Percentiles rank a stretch among this genome's conserved stretches.
Evolutionary conservation across 2,797 vertebrate species (phyloP).

Genomic region (Monodelphis domestica): DNA sequence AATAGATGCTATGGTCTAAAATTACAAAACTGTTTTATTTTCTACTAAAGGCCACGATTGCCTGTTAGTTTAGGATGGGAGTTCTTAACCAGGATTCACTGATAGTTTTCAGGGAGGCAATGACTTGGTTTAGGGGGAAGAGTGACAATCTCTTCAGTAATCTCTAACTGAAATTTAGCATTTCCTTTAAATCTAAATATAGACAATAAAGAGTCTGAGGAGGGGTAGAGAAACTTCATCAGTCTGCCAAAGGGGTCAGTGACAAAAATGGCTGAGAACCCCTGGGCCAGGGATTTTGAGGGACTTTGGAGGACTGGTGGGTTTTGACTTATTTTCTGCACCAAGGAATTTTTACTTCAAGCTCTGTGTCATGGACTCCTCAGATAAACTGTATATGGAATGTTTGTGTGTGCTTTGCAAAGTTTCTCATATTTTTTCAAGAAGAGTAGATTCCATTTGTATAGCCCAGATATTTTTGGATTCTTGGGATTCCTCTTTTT

Average conservation of each 20-base stretch:
- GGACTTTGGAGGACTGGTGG: slow-evolving; percentile 78
- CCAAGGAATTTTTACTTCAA: slow-evolving; percentile 79
- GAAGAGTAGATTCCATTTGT: too few species aligned
- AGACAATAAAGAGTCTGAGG: background rate
- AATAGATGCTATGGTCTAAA: background rate
- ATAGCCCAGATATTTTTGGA: too few species aligned
- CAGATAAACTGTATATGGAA: slow-evolving; percentile 82
- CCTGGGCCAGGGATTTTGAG: background rate
- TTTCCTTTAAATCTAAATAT: background rate
- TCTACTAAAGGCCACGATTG: slow-evolving; percentile 80
- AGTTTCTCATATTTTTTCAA: too few species aligned
- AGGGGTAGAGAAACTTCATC: background rate
- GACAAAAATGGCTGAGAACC: background rate
- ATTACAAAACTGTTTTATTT: background rate
- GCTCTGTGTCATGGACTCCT: slow-evolving; percentile 73
- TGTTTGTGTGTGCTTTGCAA: slow-evolving; percentile 68
- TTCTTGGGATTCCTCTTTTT: too few species aligned
- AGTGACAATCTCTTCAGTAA: background rate
- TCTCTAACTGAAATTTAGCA: background rate
- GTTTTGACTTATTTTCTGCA: background rate
- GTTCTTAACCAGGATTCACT: slow-evolving; percentile 32
- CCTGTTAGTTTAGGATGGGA: slow-evolving; percentile 38
- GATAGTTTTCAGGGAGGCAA: background rate
- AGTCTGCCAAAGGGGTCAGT: background rate
- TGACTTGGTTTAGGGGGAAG: background rate